These are phyloP conservation scores for Hassar affinis DNA, from an alignment of 2,113 vertebrate species.

Conservation along the genomic window DNA sequence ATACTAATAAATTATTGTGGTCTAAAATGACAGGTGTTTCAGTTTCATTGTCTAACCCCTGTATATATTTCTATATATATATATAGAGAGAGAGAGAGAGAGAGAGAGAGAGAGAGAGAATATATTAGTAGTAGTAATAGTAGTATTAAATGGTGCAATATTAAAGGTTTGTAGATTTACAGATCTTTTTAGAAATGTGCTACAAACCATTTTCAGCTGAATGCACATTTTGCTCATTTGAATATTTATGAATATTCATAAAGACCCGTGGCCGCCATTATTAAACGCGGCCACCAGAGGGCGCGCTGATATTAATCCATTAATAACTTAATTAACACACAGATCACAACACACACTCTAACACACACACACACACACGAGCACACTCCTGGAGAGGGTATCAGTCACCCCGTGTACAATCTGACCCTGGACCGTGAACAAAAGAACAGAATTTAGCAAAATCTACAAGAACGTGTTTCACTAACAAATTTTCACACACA, in stretches of 20 bases:
- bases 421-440: too few relatives aligned
- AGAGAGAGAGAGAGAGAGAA: too few relatives aligned
- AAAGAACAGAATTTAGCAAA: too few relatives aligned
- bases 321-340: not conserved
- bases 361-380: not conserved
- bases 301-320: slow-evolving; percentile 31
- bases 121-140: too few relatives aligned
- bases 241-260: not conserved
- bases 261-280: not conserved
- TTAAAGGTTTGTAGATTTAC: not conserved
- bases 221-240: not conserved
- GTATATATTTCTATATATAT: too few relatives aligned
- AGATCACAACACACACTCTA: not conserved
- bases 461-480: too few relatives aligned
- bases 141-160: not conserved
- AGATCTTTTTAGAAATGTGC: not conserved
- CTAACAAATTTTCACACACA: too few relatives aligned
- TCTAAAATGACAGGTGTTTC: too few relatives aligned
- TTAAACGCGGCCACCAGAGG: not conserved
- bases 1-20: too few relatives aligned
- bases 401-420: too few relatives aligned
- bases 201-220: not conserved
- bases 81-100: too few relatives aligned
- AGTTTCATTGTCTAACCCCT: too few relatives aligned
- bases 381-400: not conserved